Conservation (phyloP, 2,797 vertebrate species). For the Propithecus deckenii region DNA sequence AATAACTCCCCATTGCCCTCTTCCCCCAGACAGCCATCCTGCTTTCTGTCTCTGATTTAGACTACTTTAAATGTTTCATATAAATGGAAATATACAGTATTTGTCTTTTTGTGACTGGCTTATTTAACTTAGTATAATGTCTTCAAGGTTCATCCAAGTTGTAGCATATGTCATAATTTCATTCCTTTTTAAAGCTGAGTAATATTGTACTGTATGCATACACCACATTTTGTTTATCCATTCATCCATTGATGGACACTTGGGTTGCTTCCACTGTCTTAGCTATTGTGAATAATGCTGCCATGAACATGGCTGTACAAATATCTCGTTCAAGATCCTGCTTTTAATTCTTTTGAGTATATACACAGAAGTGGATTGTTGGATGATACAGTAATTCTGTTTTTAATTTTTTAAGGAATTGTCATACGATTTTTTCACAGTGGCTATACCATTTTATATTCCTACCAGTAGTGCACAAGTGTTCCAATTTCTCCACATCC, state of each 20-base stretch:
- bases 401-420: not conserved
- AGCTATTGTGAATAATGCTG: not conserved
- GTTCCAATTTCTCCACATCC: not conserved
- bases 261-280: not conserved
- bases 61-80: not conserved
- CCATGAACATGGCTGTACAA: too few relatives aligned
- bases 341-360: not conserved
- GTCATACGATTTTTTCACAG: not conserved
- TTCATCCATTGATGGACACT: not conserved
- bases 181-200: not conserved
- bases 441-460: not conserved
- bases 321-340: not conserved
- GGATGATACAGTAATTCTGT: not conserved
- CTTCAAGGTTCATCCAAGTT: not conserved
- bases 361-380: not conserved
- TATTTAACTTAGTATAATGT: not conserved
- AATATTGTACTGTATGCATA: too few relatives aligned
- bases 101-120: not conserved
- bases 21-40: too few relatives aligned
- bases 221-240: not conserved
- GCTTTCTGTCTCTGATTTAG: not conserved
- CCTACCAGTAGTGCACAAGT: not conserved
- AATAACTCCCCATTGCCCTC: not conserved
- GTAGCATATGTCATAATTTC: not conserved
- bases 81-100: not conserved